These are phyloP conservation scores for Elgonia sp. DNA, from an alignment of 2,888 invertebrate genomes.

Conservation along the genomic window DNA sequence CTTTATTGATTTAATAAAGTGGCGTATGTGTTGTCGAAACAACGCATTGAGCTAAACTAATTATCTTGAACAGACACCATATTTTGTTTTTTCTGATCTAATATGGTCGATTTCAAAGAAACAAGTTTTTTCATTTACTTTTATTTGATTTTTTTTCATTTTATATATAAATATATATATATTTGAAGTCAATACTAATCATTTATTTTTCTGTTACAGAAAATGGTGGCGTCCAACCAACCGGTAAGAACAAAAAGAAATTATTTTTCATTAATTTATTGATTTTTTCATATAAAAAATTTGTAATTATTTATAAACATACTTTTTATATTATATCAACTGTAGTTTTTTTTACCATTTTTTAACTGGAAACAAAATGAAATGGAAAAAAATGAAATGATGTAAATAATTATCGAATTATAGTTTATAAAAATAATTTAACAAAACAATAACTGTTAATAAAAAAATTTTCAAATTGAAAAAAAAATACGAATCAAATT, in stretches of 20 bases:
- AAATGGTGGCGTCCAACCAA: constrained; percentile 86
- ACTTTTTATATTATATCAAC: too few species aligned
- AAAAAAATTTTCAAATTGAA: too few species aligned
- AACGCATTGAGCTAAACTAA: constrained; percentile 64
- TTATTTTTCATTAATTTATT: not conserved
- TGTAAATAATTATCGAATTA: too few species aligned
- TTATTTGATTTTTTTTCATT: too few species aligned
- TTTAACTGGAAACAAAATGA: too few species aligned
- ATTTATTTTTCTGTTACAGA: constrained; percentile 82
- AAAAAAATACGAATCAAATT: too few species aligned
- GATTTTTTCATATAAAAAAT: too few species aligned
- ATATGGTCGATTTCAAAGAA: constrained; percentile 69
- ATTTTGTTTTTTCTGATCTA: constrained; percentile 52
- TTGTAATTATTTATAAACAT: too few species aligned
- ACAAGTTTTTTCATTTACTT: constrained; percentile 39
- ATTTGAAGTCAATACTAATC: constrained; percentile 32
- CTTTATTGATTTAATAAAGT: constrained; percentile 69
- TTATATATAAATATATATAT: not conserved
- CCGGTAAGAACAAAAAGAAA: constrained; percentile 83
- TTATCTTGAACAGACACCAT: constrained; percentile 75
- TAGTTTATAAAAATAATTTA: too few species aligned
- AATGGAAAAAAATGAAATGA: too few species aligned
- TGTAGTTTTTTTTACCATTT: too few species aligned
- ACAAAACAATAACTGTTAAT: too few species aligned
- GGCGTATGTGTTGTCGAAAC: constrained; percentile 44